These are phyloP conservation scores for Euwallacea similis DNA, from an alignment of 1,140 invertebrate genomes.

Conservation along the genomic window DNA sequence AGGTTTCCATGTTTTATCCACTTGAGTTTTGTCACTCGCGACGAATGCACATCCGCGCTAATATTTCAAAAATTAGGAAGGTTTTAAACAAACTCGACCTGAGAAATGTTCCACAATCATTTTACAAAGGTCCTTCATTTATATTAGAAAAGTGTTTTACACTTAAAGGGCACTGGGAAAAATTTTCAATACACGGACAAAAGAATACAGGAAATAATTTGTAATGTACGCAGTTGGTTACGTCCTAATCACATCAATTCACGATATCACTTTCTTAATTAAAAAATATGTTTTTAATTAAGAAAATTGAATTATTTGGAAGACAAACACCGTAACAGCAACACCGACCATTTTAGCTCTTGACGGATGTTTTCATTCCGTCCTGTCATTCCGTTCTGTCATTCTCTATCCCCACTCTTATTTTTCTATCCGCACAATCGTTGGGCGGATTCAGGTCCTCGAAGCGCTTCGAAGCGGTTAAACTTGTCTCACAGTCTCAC, in stretches of 20 bases:
- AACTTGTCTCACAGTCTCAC: too few relatives aligned
- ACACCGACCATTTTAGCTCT: not conserved
- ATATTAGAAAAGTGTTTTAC: not conserved
- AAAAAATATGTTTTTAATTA: not conserved
- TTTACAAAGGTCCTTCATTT: not conserved
- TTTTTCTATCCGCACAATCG: not conserved
- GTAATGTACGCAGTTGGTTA: not conserved
- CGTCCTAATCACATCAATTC: not conserved
- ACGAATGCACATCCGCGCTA: not conserved
- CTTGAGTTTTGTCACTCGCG: not conserved
- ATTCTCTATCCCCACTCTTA: not conserved
- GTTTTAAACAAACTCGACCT: not conserved
- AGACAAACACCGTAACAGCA: not conserved
- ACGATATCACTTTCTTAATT: not conserved
- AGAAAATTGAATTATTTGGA: not conserved
- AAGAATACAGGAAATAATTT: not conserved
- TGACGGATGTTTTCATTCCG: not conserved
- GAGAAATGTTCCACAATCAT: not conserved
- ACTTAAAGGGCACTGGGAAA: not conserved
- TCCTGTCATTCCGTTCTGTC: not conserved
- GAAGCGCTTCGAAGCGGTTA: too few relatives aligned
- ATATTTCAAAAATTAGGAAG: not conserved
- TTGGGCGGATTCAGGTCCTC: too few relatives aligned
- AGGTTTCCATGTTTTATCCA: slow-evolving; percentile 62
- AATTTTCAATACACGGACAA: not conserved